Conservation (phyloP, 2,888 invertebrate genomes). For the Parnassius mnemosyne region DNA sequence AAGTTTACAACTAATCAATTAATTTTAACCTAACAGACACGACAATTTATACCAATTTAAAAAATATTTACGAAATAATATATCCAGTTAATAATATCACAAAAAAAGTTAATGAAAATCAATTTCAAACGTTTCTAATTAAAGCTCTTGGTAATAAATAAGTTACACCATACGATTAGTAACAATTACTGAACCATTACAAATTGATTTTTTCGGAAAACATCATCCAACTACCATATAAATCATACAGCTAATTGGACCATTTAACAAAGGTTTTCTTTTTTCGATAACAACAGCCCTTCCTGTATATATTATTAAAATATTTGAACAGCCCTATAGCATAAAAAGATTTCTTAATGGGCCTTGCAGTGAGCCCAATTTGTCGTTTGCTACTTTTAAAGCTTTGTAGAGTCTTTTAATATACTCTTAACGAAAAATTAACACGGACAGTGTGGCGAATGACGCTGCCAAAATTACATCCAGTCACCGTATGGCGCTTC, state of each 20-base stretch:
- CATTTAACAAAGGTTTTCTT: constrained; percentile 21
- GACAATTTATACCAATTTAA: too few relatives aligned
- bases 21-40: too few relatives aligned
- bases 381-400: constrained; percentile 50
- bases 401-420: constrained; percentile 63
- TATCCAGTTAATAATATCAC: too few relatives aligned
- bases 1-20: too few relatives aligned
- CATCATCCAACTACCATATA: constrained; percentile 15
- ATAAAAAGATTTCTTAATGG: constrained; percentile 34
- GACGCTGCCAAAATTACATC: constrained; percentile 52
- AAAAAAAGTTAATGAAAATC: too few relatives aligned
- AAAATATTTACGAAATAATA: too few relatives aligned
- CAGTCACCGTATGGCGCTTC: constrained; percentile 20
- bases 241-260: constrained; percentile 11
- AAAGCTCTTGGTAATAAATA: constrained; percentile 5
- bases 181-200: background rate
- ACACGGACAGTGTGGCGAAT: constrained; percentile 56
- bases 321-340: constrained; percentile 1
- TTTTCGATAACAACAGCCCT: constrained; percentile 11
- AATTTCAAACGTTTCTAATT: background rate
- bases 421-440: constrained; percentile 67
- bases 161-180: constrained; percentile 10
- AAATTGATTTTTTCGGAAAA: constrained; percentile 19
- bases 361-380: constrained; percentile 67
- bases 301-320: too few relatives aligned